Base-by-base conservation (phyloP, 2,797 vertebrate species). In the Micrastur ruficollis region DNA sequence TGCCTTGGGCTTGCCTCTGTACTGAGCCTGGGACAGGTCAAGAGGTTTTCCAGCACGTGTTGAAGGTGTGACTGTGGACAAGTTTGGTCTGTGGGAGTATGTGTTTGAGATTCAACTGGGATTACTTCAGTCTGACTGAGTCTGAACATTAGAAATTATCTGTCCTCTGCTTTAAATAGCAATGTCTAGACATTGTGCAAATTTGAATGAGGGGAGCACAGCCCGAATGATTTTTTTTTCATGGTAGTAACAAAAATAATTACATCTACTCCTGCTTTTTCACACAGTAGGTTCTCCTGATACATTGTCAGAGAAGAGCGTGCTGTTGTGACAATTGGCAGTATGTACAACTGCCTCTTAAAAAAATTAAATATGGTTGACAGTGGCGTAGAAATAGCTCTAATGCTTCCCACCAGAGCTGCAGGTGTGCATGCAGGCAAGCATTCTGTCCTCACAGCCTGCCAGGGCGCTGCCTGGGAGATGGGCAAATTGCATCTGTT, bases 381-480 rank as follows among this genome's bases (percentile, higher is more conserved):
- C 29, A 53, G 15, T 56, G 40, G 5, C 4, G 1, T 86, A 38
- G 42, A 72, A 42, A 21, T 88, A 68, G 40, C 5, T 40, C 9
- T 27, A 12, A 11, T 53, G 34, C 9, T 73, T 86, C 46, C 52
- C 17, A 20, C 56, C 1, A 5, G 80, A 81, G 63, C 14, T 7
- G 12, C 0, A 1, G 26, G 16, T 34, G 15, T 68, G 62, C 8
- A 1, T 27, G 38, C 32, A 61, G 8, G 22, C 19, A 26, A 14
- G 62, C 2, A 1, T 50, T 72, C 16, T 40, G 25, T 61, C 14
- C n/a, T 75, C 0, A 0, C 32, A 78, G 75, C 71, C 10, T 73
- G 32, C n/a, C 15, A 25, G 12, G 23, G 16, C 1, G 2, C 32
- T 83, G 58, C 14, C 27, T 50, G 49, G 14, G 12, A 14, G 29